Base-by-base conservation (phyloP, 1,140 invertebrate genomes). In the Aphaenogaster floridana region DNA sequence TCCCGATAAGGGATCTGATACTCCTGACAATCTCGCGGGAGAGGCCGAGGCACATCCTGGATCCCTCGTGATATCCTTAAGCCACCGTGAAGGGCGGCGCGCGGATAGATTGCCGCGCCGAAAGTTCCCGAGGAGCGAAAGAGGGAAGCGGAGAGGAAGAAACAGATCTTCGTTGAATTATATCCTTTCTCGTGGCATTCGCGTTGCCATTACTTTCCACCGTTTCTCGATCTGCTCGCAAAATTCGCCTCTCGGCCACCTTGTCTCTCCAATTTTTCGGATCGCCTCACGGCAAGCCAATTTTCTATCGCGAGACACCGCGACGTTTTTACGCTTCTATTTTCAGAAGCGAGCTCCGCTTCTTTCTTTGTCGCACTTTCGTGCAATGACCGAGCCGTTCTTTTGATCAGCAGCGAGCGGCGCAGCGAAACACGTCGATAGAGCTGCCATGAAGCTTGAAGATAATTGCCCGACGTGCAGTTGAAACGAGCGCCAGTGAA, bases 1-100 rank as follows among this genome's bases (percentile, higher is more conserved):
- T 95, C 91, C 91, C 92, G 90, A 92, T 90, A 89, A 89, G 91
- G 86, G 91, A 89, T 91, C 91, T 90, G 86, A 81, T 88, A 91
- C 92, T 92, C 91, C 91, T 88, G 87, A 81, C 88, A 89, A 83
- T 77, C 86, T 86, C 59, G 50, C 77, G 88, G 87, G 84, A 80
- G 39, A 21, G 69, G 54, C 36, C 64, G 50, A 57, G 42, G 77
- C 91, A 88, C 93, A 93, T 94, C 84, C 91, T 94, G 89, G 90
- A 80, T 89, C 66, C 80, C 81, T 89, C 84, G 72, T 89, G 52
- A 76, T 61, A 66, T 86, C 85, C 42, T 61, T 84, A 83, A 90
- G 66, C 66, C 69, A 77, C 45, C 64, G 64, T 61, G 71, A 84
- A 80, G 6, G 45, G 52, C 39, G 39, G 59, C 69, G 34, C 88